Conservation (phyloP, 2,797 vertebrate species). For the Tarsius wallacei region DNA sequence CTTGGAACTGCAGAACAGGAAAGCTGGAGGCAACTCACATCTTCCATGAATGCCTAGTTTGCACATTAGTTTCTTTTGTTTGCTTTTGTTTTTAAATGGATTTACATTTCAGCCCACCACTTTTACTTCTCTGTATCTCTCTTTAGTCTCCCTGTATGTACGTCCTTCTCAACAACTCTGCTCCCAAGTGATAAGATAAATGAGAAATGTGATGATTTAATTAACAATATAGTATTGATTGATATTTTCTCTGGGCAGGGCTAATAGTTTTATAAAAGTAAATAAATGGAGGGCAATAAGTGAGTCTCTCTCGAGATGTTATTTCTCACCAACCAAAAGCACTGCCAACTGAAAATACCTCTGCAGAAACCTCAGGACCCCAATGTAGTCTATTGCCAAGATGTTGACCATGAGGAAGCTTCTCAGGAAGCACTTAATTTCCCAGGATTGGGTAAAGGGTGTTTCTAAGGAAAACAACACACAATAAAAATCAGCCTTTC, state of each 20-base stretch:
- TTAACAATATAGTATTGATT: neutral
- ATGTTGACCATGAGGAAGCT: accelerated
- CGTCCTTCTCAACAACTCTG: neutral
- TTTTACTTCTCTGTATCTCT: neutral
- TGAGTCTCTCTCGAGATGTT: neutral
- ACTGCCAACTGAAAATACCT: neutral
- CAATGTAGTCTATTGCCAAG: neutral
- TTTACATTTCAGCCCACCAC: neutral
- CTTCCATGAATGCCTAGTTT: neutral
- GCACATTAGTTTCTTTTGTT: neutral
- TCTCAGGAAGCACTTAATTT: neutral
- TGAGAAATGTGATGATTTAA: neutral
- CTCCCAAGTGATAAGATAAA: neutral
- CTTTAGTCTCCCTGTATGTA: neutral
- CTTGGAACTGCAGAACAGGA: neutral
- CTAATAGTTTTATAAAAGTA: constrained; percentile 4
- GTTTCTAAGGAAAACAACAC: neutral
- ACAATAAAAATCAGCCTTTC: neutral
- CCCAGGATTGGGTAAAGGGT: neutral
- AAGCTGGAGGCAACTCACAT: neutral
- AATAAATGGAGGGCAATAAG: neutral
- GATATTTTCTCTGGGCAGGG: neutral
- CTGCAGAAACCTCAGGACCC: neutral
- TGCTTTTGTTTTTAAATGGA: neutral
- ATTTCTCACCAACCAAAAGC: neutral